Conservation (phyloP, 1,140 invertebrate species). For the Heliconius hewitsoni region DNA sequence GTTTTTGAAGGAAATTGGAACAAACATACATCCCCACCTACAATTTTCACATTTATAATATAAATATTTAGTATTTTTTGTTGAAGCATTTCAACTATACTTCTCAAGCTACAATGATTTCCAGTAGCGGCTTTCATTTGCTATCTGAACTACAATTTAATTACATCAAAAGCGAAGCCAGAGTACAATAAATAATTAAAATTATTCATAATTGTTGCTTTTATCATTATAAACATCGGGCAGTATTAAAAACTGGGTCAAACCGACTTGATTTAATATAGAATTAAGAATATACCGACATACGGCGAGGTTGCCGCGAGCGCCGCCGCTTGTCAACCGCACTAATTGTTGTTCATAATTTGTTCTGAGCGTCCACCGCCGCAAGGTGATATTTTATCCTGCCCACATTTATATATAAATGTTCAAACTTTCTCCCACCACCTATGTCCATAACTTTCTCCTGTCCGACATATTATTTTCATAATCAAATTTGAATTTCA, state of each 20-base stretch:
- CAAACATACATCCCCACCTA: too few relatives aligned
- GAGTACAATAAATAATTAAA: conserved; percentile 4
- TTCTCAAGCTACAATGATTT: not conserved
- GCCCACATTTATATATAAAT: conserved; percentile 73
- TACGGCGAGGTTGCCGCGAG: not conserved
- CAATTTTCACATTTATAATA: too few relatives aligned
- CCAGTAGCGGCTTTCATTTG: not conserved
- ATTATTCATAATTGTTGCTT: not conserved
- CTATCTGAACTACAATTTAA: not conserved
- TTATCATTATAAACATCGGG: not conserved
- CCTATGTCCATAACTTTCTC: conserved; percentile 63
- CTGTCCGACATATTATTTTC: conserved; percentile 54
- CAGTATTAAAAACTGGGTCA: conserved; percentile 11
- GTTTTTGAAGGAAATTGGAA: too few relatives aligned
- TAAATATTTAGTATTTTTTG: not conserved
- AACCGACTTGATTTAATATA: not conserved
- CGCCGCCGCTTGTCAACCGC: conserved; percentile 26
- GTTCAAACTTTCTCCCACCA: conserved; percentile 61
- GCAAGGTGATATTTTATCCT: conserved; percentile 69
- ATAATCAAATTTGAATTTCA: conserved; percentile 47
- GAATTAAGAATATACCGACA: not conserved
- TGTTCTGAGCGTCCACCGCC: conserved; percentile 47
- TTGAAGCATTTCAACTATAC: not conserved
- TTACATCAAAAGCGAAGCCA: not conserved
- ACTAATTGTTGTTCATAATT: conserved; percentile 74